phyloP scores from a whole-genome alignment of 2,888 invertebrate species.

The Dorcus parallelipipedus region DNA sequence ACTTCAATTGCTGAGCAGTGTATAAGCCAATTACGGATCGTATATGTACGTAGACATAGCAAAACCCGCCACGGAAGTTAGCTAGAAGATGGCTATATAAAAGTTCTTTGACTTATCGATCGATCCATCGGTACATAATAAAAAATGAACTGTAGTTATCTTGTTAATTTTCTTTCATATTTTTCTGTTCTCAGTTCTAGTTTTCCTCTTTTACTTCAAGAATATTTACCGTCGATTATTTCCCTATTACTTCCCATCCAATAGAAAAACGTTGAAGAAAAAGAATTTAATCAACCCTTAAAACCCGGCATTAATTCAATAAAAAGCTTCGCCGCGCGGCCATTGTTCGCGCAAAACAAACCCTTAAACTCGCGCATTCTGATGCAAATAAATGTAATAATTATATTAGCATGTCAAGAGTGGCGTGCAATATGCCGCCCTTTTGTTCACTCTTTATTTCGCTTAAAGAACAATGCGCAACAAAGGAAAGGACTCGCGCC shows the following conservation, averaged over 20 bases:
- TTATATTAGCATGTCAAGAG: slow-evolving; percentile 25
- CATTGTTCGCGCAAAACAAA: slow-evolving; percentile 24
- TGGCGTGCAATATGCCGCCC: slow-evolving; percentile 15
- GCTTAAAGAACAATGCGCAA: slow-evolving; percentile 8
- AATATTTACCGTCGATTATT: no score
- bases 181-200: no score
- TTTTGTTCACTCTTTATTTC: slow-evolving; percentile 16
- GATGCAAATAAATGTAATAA: slow-evolving; percentile 26
- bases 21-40: no score
- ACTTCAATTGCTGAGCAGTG: no score
- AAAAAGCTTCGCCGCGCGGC: slow-evolving; percentile 21
- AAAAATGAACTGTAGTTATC: no score
- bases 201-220: no score
- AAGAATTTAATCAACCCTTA: slow-evolving; percentile 22
- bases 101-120: no score
- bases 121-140: no score
- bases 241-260: background rate
- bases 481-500: background rate
- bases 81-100: no score
- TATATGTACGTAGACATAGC: no score
- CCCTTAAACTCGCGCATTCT: slow-evolving; percentile 25
- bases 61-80: no score
- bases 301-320: slow-evolving; percentile 19
- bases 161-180: no score
- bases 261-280: slow-evolving; percentile 4